Base-by-base conservation (phyloP, 2,113 vertebrate genomes). In the Tragelaphus strepsiceros region DNA sequence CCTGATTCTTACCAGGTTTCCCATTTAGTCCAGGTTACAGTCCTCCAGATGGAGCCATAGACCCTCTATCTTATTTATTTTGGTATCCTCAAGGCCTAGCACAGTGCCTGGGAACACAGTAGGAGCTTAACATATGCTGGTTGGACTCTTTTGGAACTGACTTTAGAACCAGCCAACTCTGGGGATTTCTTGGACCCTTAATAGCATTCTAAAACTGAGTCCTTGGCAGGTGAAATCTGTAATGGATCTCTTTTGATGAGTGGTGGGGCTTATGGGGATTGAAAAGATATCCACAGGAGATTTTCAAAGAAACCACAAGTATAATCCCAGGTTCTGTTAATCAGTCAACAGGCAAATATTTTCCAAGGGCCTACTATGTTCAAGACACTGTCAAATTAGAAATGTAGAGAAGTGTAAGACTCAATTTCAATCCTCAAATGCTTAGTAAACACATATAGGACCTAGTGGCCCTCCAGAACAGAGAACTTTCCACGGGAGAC, bases 181-280 rank as follows among this genome's bases (percentile, higher is more conserved):
- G 67, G 86, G 17, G 61, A 91, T 82, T 91, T 96, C 87, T 81
- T 92, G 64, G 46, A 90, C 9, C 59, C 49, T 90, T 43, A 64
- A 49, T n/a, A 82, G 67, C 64, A 71, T 91, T 91, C 62, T 82
- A 51, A 90, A 88, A 84, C 26, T 0, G 64, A 88, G 49, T 82
- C 74, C 14, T 61, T 83, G 90, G 58, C 85, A 53, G 88, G 96
- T 83, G 58, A 91, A 87, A 82, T 87, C 91, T 96, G 51, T 56
- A 87, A 67, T 59, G 80, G 71, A 43, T 96, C 74, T 93, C 90
- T 97, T 93, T 88, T 97, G 95, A 93, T 49, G 43, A 95, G 88
- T 15, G 89, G 53, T 19, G 17, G 67, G 74, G 83, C 49, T 96
- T 95, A 82, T 8, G 3, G 53, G 80, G 46, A 93, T 95, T 78